A percentile compares a stretch with the other conserved stretches of the same genome.
Evolutionary conservation across 2,888 invertebrate species (phyloP).

Genomic region (Acrobeloides nanus): DNA sequence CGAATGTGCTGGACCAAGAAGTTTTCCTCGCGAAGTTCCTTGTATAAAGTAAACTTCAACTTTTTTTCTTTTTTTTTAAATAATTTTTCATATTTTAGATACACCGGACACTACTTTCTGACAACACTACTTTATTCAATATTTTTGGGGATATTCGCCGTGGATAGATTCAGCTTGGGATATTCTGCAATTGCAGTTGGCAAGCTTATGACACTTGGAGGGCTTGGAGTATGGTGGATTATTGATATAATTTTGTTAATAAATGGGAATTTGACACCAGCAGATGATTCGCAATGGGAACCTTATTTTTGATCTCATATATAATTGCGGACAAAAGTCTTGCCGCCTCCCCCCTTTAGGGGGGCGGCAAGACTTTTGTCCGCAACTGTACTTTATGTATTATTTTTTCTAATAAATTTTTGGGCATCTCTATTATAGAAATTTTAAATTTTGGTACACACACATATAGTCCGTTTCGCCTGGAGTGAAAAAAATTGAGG

Average conservation of each 20-base stretch:
- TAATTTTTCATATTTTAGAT: conserved; percentile 55
- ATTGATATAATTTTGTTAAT: conserved; percentile 88
- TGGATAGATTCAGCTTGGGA: conserved; percentile 94
- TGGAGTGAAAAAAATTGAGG: no score
- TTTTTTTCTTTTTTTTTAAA: conserved; percentile 11
- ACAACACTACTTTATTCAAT: conserved; percentile 92
- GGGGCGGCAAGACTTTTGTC: no score
- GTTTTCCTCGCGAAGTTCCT: no score
- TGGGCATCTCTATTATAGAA: no score
- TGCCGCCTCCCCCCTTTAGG: no score
- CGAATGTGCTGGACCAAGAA: no score
- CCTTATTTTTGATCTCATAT: no score
- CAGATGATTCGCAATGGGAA: conserved; percentile 92
- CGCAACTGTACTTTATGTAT: no score
- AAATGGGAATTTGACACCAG: conserved; percentile 84
- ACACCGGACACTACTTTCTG: conserved; percentile 90
- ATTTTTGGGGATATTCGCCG: conserved; percentile 86
- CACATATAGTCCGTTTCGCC: no score
- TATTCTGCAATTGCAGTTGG: conserved; percentile 91
- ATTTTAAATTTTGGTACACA: no score
- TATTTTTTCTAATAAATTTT: no score
- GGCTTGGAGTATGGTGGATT: conserved; percentile 97
- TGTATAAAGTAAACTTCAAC: conserved; percentile 54
- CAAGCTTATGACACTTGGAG: conserved; percentile 85
- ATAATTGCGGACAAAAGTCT: no score